These are phyloP conservation scores for Epinephelus malabaricus DNA, from an alignment of 2,797 vertebrate species.

Conservation along the genomic window DNA sequence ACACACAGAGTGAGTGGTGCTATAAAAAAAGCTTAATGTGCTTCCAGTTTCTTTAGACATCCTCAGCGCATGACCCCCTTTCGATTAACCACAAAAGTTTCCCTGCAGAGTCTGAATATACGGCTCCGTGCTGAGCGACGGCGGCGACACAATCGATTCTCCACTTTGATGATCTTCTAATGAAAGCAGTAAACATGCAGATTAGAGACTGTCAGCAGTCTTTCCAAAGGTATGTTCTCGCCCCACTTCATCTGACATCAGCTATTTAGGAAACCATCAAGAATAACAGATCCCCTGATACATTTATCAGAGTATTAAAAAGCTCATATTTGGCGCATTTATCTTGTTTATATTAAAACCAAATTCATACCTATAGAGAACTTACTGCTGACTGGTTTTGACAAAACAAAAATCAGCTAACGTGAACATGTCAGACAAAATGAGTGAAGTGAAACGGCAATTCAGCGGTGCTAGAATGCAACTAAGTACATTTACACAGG, in stretches of 20 bases:
- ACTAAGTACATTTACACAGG: neutral
- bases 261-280: constrained; percentile 46
- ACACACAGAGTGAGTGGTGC: constrained; percentile 28
- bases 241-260: constrained; percentile 47
- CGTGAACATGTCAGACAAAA: neutral
- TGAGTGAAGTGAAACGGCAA: neutral
- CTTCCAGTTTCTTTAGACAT: constrained; percentile 14
- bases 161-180: constrained; percentile 79
- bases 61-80: constrained; percentile 6
- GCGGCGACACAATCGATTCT: constrained; percentile 60
- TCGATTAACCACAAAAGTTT: constrained; percentile 54
- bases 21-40: constrained; percentile 29
- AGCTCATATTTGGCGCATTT: constrained; percentile 3
- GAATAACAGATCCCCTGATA: constrained; percentile 41
- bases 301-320: constrained; percentile 37
- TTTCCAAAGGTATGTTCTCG: constrained; percentile 52
- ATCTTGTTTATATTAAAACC: constrained; percentile 29
- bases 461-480: fast-evolving
- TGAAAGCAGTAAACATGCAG: constrained; percentile 79
- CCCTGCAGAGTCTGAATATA: constrained; percentile 54
- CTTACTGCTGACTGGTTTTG: neutral
- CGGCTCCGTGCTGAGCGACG: constrained; percentile 28
- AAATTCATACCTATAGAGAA: neutral
- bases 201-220: constrained; percentile 68
- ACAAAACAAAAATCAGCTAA: neutral